A percentile compares a stretch with the other conserved stretches of the same genome.
These are phyloP conservation scores for Atrina japonica DNA, from an alignment of 2,888 invertebrate species.

Conservation along the genomic window DNA sequence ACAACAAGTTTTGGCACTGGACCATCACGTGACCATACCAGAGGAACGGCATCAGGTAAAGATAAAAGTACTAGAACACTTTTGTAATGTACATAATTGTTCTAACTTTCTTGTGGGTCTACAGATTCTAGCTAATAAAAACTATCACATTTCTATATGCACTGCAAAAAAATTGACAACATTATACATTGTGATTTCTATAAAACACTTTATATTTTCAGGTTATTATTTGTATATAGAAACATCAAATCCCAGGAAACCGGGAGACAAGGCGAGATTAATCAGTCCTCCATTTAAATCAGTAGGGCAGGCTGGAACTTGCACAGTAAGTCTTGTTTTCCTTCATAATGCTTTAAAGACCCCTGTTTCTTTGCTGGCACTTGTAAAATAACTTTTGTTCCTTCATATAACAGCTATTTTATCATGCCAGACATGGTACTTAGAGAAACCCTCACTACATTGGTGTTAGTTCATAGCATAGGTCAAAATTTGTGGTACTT, in stretches of 20 bases:
- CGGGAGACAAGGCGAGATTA: slow-evolving; percentile 63
- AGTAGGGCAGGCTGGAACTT: slow-evolving; percentile 24
- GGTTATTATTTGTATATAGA: slow-evolving; percentile 72
- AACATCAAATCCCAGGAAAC: slow-evolving; percentile 58
- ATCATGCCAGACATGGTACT: too few species aligned
- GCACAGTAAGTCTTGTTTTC: slow-evolving; percentile 38
- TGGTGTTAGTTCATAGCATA: too few species aligned
- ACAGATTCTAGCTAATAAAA: too few species aligned
- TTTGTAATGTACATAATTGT: too few species aligned
- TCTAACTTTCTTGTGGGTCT: too few species aligned
- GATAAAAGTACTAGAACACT: not conserved
- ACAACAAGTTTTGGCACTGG: slow-evolving; percentile 67
- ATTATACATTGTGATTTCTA: not conserved
- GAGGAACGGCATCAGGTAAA: slow-evolving; percentile 61
- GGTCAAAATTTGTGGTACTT: too few species aligned
- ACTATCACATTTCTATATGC: not conserved
- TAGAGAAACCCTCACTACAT: too few species aligned
- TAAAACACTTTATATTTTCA: not conserved
- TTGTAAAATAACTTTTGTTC: too few species aligned
- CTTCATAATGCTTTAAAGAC: too few species aligned
- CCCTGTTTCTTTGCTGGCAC: too few species aligned
- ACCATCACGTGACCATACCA: slow-evolving; percentile 73
- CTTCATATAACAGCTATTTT: too few species aligned
- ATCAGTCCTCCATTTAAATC: slow-evolving; percentile 54
- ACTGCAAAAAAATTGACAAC: not conserved